Base-by-base conservation (phyloP, 2,113 vertebrate species). In the Eleginops maclovinus region DNA sequence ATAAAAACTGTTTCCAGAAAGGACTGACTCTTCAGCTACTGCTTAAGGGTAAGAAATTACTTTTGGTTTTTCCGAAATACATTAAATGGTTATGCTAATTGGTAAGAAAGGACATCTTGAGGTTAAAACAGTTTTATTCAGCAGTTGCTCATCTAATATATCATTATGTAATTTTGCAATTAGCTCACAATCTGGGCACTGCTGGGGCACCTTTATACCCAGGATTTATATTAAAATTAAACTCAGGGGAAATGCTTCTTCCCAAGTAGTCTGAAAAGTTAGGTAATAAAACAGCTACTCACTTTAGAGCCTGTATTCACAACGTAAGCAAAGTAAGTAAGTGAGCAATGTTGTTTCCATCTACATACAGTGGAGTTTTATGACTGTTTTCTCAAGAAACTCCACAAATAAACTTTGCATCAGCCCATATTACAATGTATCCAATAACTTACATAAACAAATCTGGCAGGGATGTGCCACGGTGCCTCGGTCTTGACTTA, bases 31-130 rank as follows among this genome's bases (percentile, higher is more conserved):
- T 46, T 66, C 47, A 43, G 63, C 28, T 26, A 56, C 17, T 28
- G 70, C 58, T 59, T 4, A 7, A n/a, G 51, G 50, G 43, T 21
- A 9, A 17, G 41, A 26, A 7, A 49, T 15, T 17, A 47, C 7
- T n/a, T 56, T 40, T 21, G 4, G 2, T 49, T 63, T 54, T 4
- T 28, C 21, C 28, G 62, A n/a, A 46, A 65, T 66, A 60, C 31
- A 66, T 58, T 55, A 9, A 17, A 19, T 49, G 28, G 43, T 55
- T 13, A 50, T 21, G 58, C 49, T 43, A 59, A 64, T 8, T 63
- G 71, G 15, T 60, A 16, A 79, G 31, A 31, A 72, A 72, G 28
- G 41, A 31, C 60, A 72, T 72, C 31, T 63, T 36, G 22, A 62
- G 46, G 60, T 71, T 22, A 22, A 10, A 5, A 1, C 1, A 17